Conservation (phyloP, 2,113 vertebrate genomes). For the Rousettus leschenaultii region DNA sequence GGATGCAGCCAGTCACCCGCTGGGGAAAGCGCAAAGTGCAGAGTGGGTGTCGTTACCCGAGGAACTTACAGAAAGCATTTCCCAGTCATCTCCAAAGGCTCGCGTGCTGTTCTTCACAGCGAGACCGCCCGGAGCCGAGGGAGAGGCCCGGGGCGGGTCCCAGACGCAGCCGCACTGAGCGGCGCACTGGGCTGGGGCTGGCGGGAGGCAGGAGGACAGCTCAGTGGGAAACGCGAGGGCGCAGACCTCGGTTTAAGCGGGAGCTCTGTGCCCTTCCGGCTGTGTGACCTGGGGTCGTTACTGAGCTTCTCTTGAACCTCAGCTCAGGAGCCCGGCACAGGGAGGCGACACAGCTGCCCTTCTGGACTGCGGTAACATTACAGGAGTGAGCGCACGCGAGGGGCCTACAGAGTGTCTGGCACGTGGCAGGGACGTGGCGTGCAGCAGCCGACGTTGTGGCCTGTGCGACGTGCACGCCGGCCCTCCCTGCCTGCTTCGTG, state of each 20-base stretch:
- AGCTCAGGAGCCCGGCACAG: background rate
- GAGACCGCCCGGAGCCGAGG: background rate
- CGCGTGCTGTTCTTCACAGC: background rate
- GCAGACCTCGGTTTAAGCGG: background rate
- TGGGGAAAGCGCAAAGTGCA: conserved; percentile 64
- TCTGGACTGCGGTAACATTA: background rate
- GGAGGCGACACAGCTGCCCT: background rate
- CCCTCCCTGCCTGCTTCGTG: background rate
- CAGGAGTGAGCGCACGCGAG: rapidly evolving
- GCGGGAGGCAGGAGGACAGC: background rate
- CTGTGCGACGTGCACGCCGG: background rate
- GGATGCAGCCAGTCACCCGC: conserved; percentile 98
- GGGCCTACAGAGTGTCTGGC: background rate
- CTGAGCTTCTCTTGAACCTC: background rate
- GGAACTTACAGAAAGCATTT: background rate
- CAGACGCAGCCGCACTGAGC: rapidly evolving
- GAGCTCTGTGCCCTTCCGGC: background rate
- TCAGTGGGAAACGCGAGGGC: background rate
- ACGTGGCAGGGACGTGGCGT: background rate
- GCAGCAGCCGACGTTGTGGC: background rate
- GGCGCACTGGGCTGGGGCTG: background rate
- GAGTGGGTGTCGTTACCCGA: background rate
- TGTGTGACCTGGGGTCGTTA: background rate
- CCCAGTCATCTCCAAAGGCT: background rate
- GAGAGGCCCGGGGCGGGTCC: background rate